Evolutionary conservation across 2,797 vertebrate species (phyloP), one percentile per base, ranked within the genome.

Genomic region (Megalops cyprinoides): DNA sequence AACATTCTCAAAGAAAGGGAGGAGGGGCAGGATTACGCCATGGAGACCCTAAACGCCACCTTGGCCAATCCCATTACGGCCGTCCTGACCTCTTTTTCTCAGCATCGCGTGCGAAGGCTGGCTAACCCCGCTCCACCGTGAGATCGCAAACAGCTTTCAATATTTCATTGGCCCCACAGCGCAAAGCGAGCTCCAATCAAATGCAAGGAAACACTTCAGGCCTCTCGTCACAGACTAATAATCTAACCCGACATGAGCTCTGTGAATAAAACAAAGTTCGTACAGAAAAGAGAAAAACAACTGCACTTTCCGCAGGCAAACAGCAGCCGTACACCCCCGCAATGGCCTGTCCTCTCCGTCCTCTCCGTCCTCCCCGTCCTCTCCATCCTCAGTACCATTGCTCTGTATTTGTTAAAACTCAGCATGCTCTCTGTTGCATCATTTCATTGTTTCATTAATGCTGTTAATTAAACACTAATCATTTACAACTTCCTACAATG

Each of bases 81-180:
- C 81, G 80, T 75, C 85, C 87, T 92, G 84, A 93, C 91, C 91
- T 94, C 89, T 79, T 87, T 91, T 90, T 81, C 84, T 37, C 34
- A 18, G 76, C 88, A 85, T 92, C 94, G 92, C 90, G 88, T 92
- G 93, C 84, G 80, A 96, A 96, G 92, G 88, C 94, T 93, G 90
- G 84, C 88, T 88, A 92, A 91, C 90, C 90, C 78, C 85, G 86
- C 91, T 91, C 89, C 87, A 90, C 89, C 91, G 90, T 91, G 87
- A 96, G 93, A 95, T 93, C 87, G 84, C 91, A 95, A 95, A 95
- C 89, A 92, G 89, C 84, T 86, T 93, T 97, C 91, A 96, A 96
- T 96, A 96, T 96, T 96, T 96, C 84, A 97, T 90, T 93, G 87
- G 81, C 92, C 89, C 91, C 92, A 93, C 91, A 94, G 92, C 94